Evolutionary conservation across 2,113 vertebrate species (phyloP).

Genomic region (Rhinogobius similis): DNA sequence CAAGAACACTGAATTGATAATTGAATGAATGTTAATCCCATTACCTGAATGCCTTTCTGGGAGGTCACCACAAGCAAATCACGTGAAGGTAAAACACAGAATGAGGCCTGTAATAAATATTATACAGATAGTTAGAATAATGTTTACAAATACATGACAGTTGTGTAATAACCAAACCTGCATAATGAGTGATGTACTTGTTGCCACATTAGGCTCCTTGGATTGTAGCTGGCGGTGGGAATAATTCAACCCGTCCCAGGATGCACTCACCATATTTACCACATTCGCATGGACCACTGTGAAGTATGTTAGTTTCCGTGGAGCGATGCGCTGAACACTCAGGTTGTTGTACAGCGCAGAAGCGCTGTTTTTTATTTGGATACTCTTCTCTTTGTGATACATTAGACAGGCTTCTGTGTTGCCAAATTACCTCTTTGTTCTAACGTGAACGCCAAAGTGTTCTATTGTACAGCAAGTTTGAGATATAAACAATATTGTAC

Average conservation of each 20-base stretch:
- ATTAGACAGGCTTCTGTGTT: constrained; percentile 53
- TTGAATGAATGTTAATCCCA: not conserved
- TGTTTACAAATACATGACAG: not conserved
- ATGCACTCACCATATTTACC: constrained; percentile 84
- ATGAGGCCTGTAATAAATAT: constrained; percentile 79
- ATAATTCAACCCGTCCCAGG: constrained; percentile 81
- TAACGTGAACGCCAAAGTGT: not conserved
- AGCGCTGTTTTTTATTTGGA: constrained; percentile 84
- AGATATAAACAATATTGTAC: not conserved
- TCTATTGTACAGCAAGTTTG: not conserved
- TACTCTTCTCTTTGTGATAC: constrained; percentile 85
- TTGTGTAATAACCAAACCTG: constrained; percentile 76
- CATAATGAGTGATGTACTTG: constrained; percentile 84
- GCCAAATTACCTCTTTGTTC: not conserved
- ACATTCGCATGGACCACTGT: constrained; percentile 85
- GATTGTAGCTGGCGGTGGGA: constrained; percentile 88
- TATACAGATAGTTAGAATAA: not conserved
- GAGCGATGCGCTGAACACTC: constrained; percentile 80
- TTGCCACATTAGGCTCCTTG: constrained; percentile 79
- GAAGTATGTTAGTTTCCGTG: constrained; percentile 79
- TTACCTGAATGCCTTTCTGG: constrained; percentile 90
- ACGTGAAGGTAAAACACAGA: constrained; percentile 87
- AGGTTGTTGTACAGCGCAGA: constrained; percentile 92
- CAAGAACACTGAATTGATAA: constrained; percentile 13
- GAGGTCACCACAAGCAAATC: constrained; percentile 89